Conservation (phyloP, 1,140 invertebrate genomes). For the Heliothis subflexa region DNA sequence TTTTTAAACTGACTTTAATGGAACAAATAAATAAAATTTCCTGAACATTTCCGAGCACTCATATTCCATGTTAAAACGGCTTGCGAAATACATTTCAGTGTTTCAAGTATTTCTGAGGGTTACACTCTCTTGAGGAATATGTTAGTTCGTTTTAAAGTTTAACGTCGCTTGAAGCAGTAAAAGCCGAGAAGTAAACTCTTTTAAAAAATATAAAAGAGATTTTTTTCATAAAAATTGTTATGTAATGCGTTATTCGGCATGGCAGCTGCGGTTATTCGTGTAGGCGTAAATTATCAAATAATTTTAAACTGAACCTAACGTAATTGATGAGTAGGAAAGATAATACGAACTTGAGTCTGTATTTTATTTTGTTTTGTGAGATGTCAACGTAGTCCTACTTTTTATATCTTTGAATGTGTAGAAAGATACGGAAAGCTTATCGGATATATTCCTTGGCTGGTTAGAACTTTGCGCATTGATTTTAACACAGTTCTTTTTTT, state of each 20-base stretch:
- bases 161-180: slow-evolving; percentile 28
- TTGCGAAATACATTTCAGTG: slow-evolving; percentile 29
- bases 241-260: not conserved
- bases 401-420: not conserved
- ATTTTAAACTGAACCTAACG: not conserved
- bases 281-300: slow-evolving; percentile 27
- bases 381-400: not conserved
- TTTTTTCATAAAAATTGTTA: slow-evolving; percentile 8
- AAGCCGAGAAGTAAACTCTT: slow-evolving; percentile 3
- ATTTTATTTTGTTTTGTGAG: slow-evolving; percentile 13
- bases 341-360: not conserved
- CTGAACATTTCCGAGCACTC: not conserved
- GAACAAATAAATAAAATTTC: not conserved
- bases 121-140: slow-evolving; percentile 28
- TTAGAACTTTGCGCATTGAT: slow-evolving; percentile 4
- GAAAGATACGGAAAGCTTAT: not conserved
- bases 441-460: not conserved
- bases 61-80: not conserved
- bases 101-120: slow-evolving; percentile 26
- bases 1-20: not conserved
- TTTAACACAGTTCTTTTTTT: slow-evolving; percentile 6
- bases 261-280: not conserved
- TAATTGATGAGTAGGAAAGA: slow-evolving; percentile 22
- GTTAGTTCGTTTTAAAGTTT: slow-evolving; percentile 31
- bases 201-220: not conserved